Base-by-base conservation (phyloP, 1,140 invertebrate genomes). In the Drosophila watanabei region DNA sequence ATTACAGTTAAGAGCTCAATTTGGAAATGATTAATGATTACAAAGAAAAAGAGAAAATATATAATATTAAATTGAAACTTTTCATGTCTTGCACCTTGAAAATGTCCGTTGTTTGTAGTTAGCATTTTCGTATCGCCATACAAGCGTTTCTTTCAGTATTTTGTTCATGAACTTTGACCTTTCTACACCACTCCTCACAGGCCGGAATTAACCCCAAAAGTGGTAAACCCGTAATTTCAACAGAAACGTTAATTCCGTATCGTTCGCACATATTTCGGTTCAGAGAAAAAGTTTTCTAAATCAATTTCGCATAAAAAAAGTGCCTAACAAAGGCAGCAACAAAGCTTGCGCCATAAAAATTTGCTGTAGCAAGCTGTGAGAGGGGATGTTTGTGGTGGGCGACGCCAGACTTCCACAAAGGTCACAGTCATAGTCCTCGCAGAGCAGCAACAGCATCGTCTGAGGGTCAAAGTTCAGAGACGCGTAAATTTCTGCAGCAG, bases 391-490 rank as follows among this genome's bases (percentile, higher is more conserved):
- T 37, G 24, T 20, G 59, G 46, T 63, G 62, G 28, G 43, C 45
- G 37, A 28, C 28, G 46, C 32, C 33, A 51, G 69, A 70, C 69
- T 70, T 71, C 62, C 78, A 76, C 69, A 85, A 76, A 85, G 84
- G 84, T 87, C 84, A 89, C 73, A 77, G 60, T 58, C 48, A n/a
- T 39, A 69, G 39, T 28, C 41, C 18, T 33, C 41, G 33, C 43
- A 58, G 13, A 37, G 32, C 51, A 30, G 64, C 63, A 62, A 52
- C 66, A 69, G 68, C 84, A 70, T 49, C 66, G 60, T 72, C 69
- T 70, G 63, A 76, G 85, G 85, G 85, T 89, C 85, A 90, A 89
- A 89, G 85, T 76, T 85, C 85, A 85, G 70, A 85, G 79, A 76
- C 86, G 79, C 81, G 86, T 85, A 85, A 72, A 81, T 85, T 88